Evolutionary conservation across 2,888 invertebrate species (phyloP).

Genomic region (Mellilla xanthometata): DNA sequence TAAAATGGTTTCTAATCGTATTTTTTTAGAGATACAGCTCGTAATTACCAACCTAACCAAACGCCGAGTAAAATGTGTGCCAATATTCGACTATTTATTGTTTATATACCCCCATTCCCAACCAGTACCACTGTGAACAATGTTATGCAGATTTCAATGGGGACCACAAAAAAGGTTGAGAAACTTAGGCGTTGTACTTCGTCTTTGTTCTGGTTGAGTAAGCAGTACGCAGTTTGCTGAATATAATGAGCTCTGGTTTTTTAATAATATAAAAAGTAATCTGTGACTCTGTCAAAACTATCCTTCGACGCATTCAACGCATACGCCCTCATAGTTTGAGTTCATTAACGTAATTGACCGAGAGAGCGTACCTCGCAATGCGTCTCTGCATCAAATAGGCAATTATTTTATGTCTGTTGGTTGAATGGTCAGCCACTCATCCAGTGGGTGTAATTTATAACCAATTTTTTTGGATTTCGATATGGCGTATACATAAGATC

Average conservation of each 20-base stretch:
- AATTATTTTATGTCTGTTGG: no score
- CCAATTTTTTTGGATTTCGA: no score
- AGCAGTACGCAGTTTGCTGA: conserved; percentile 16
- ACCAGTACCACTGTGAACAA: conserved; percentile 4
- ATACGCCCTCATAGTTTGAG: conserved; percentile 28
- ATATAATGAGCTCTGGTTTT: conserved; percentile 33
- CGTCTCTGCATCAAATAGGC: no score
- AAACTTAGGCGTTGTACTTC: conserved; percentile 14
- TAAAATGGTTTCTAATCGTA: no score
- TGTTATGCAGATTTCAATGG: conserved; percentile 17
- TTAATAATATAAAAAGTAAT: no score
- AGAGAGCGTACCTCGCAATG: no score
- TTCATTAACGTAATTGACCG: no score
- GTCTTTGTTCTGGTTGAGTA: conserved; percentile 23
- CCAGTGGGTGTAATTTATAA: no score
- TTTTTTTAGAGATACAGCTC: no score
- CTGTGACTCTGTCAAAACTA: conserved; percentile 29
- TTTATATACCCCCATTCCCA: conserved; percentile 6
- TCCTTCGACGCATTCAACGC: conserved; percentile 27
- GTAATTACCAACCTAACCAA: no score
- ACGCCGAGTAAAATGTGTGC: not conserved
- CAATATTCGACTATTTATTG: not conserved
- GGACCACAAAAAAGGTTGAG: conserved; percentile 18
- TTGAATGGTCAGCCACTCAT: no score
- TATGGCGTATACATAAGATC: no score